Evolutionary conservation across 2,888 invertebrate species (phyloP), one percentile per base, ranked within the genome.

Genomic region (Tanytarsus gracilentus): DNA sequence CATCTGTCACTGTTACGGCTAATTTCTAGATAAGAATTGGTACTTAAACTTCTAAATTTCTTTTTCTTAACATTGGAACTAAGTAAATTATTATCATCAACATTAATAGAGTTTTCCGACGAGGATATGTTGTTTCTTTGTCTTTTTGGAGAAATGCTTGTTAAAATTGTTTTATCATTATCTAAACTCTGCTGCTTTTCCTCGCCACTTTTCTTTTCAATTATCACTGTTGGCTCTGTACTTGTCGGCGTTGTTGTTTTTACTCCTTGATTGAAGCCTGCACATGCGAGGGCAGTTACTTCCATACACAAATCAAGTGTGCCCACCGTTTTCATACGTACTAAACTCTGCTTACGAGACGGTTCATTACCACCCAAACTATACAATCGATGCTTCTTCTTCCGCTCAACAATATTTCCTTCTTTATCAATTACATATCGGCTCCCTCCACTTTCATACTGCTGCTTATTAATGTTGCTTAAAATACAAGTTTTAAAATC

Each of bases 361-460:
- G 64, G 66, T 30, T 65, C 66, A 61, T 65, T 64, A 9, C 65
- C 66, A 40, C 65, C 66, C 23, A 66, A 64, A 64, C 66, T 66
- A 36, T 65, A 65, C 4, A 66, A 51, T 16, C 66, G 63, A 36
- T 64, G 63, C 49, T 66, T 66, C 30, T 65, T 64, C 29, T 65
- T 65, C 8, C 66, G 62, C 18, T 65, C 65, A 11, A 63, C 33
- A 14, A 65, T 62, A 60, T 58, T 58, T 27, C 58, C 58, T 23
- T 58, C 14, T 26, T 58, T 58, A 23, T 58, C 58, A 16, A 58
- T 58, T 9, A 58, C 58, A 48, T 30, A 58, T 5, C 58, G 27
- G 16, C 25, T 56, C 25, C 16, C n/a, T 14, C 18, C 27, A 21
- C 33, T 48, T 6, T 55, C 55, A 14, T 6, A 8, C 18, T 25